Evolutionary conservation across 2,888 invertebrate genomes (phyloP), one percentile per base, ranked within the genome.

Genomic region (Carabus problematicus): DNA sequence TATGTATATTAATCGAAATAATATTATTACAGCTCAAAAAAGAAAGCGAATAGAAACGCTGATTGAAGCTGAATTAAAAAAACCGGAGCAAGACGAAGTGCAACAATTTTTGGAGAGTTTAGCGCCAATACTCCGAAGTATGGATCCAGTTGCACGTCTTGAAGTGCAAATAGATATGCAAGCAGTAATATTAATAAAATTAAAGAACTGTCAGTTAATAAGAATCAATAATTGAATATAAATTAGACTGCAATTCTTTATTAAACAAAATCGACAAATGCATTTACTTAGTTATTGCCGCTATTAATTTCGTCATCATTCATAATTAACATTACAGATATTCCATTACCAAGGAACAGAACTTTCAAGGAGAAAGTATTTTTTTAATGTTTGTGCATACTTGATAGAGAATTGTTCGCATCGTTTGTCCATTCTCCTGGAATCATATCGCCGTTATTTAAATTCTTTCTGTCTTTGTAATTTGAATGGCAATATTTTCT

Each of bases 321-420:
- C n/a, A n/a, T n/a, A n/a, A n/a, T n/a, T n/a, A n/a, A n/a, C n/a
- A n/a, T n/a, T n/a, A n/a, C n/a, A n/a, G n/a, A n/a, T n/a, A n/a
- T n/a, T n/a, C n/a, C 56, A 56, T 56, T 56, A 19, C 56, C 56
- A 56, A 12, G 56, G 56, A 8, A 56, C 56, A 16, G 56, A 56
- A 16, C 56, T 19, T 19, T 56, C 8, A 56, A 18, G 6, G 16
- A 56, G 8, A 56, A 56, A 56, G 19, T 56, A 18, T 56, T 19
- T 56, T 56, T 56, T 56, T 56, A 6, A 19, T 18, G 19, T 19
- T 18, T 9, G 56, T 18, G 19, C 56, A 19, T 19, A 14, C 56
- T 12, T 18, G 8, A n/a, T 12, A 9, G 8, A 12, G 14, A 9
- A 52, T 9, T 52, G 14, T 14, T 56, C 8, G 18, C 29, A 18